Evolutionary conservation across 2,888 invertebrate genomes (phyloP), one percentile per base, ranked within the genome.

Genomic region (Ophonus ardosiacus): DNA sequence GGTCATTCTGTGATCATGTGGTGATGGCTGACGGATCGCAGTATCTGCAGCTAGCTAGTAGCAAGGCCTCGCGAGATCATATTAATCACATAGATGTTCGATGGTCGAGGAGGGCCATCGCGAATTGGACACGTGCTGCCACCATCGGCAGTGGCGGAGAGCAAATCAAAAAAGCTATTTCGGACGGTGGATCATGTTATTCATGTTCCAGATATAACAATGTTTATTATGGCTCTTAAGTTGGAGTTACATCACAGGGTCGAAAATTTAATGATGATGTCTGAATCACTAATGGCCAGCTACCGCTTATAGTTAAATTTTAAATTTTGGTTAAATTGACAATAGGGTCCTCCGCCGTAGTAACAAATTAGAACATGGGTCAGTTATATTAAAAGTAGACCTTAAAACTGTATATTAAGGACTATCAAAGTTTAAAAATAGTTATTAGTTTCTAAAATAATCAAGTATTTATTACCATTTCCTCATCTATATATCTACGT

Each of bases 1-100:
- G 81, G 81, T 81, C 65, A 65, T 81, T 63, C 63, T 81, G 81
- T 81, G 61, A 59, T 81, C 81, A 81, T 81, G 57, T 21, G 38
- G 31, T 31, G 80, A 61, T 61, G 61, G 40, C 74, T 74, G 51
- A 18, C 57, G 59, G 21, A 13, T 17, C 56, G 56, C 43, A 24
- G 78, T 78, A 78, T 78, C 78, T 78, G 78, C 78, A 76, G 18
- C 68, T 38, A 31, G 68, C 24, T 3, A 31, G 65, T 18, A 21
- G 21, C 24, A 13, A n/a, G 81, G 61, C 81, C 81, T 81, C 81
- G 80, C 31, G 31, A 31, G 31, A 21, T 80, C 61, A 80, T 80
- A 61, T 40, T 15, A 81, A 81, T 81, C 81, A 81, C 51, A 65
- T 81, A 63, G 61, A 61, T 74, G 74, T 43, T 51, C 56, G 74